Base-by-base conservation (phyloP, 2,888 invertebrate species). In the Trachelus stipa region DNA sequence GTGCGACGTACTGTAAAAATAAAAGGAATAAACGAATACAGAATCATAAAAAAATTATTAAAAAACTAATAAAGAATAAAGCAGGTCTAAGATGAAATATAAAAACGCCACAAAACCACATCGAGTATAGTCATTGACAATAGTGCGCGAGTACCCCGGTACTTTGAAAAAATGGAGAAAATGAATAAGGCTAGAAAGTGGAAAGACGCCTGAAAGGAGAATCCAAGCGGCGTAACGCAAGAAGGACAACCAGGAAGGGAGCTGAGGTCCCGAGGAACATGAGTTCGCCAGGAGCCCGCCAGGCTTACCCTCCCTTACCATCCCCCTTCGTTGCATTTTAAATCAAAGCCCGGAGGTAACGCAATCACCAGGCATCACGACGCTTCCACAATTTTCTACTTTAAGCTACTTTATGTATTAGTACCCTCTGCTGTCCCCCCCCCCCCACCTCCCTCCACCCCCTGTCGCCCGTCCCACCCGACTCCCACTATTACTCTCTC, bases 361-460 rank as follows among this genome's bases (percentile, higher is more conserved):
- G 91, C 91, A 91, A 91, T 91, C 91, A 91, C 90, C 90, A 89
- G 87, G 91, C 91, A 91, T 91, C 91, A 91, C 91, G 91, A 91
- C 91, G 91, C 91, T 91, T 91, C 91, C 91, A 91, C 91, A 91
- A 91, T 91, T 91, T 91, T 91, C 91, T 91, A 91, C 91, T 91
- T 91, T 91, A 91, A 91, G 91, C 91, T 91, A 91, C 91, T 91
- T 91, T 91, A 90, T 91, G 90, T 90, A 91, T 91, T 91, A 91
- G 90, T 88, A 86, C 84, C 86, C 86, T 79, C 80, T 77, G 40
- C 79, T 79, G 73, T 34, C 76, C 76, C 76, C n/a, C 35, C 1
- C 31, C 68, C 56, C 76, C 76, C 76, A 12, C 35, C 1, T 1
- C 68, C 56, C 31, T 31, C 31, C 23, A 73, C 77, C 76, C n/a